Evolutionary conservation across 2,888 invertebrate genomes (phyloP).

Genomic region (Netelia inedita): DNA sequence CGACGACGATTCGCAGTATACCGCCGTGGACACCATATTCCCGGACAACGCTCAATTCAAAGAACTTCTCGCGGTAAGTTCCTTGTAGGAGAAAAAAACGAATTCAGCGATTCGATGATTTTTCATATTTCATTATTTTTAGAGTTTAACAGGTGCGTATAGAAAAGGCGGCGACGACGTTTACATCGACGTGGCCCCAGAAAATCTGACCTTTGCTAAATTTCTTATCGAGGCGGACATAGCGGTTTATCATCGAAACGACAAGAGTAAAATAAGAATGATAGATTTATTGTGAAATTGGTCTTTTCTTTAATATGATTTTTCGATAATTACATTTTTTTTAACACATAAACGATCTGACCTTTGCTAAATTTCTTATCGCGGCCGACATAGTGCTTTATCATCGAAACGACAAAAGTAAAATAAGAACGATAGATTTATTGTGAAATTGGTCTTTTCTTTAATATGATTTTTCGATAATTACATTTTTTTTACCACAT

Average conservation of each 20-base stretch:
- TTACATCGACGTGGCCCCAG: slow-evolving; percentile 75
- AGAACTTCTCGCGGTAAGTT: slow-evolving; percentile 76
- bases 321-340: slow-evolving; percentile 24
- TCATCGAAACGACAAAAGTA: slow-evolving; percentile 79
- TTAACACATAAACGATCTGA: too few relatives aligned
- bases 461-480: slow-evolving; percentile 9
- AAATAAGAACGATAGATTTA: slow-evolving; percentile 77
- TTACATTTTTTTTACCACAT: slow-evolving; percentile 88
- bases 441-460: slow-evolving; percentile 61
- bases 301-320: slow-evolving; percentile 5
- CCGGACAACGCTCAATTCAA: slow-evolving; percentile 75
- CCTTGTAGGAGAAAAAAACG: neutral
- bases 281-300: slow-evolving; percentile 73
- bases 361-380: slow-evolving; percentile 75
- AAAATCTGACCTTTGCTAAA: slow-evolving; percentile 69
- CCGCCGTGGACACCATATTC: slow-evolving; percentile 76
- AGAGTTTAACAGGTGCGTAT: slow-evolving; percentile 76
- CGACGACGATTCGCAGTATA: slow-evolving; percentile 69
- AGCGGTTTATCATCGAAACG: slow-evolving; percentile 77
- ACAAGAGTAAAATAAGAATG: slow-evolving; percentile 78
- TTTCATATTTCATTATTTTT: slow-evolving; percentile 51
- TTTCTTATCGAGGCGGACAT: slow-evolving; percentile 79
- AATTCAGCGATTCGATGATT: neutral
- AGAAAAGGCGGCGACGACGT: slow-evolving; percentile 80
- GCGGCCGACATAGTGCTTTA: slow-evolving; percentile 77